A percentile compares a stretch with the other conserved stretches of the same genome.
These are phyloP conservation scores for Melinopterus prodromus DNA, from an alignment of 2,888 invertebrate species.

Conservation along the genomic window DNA sequence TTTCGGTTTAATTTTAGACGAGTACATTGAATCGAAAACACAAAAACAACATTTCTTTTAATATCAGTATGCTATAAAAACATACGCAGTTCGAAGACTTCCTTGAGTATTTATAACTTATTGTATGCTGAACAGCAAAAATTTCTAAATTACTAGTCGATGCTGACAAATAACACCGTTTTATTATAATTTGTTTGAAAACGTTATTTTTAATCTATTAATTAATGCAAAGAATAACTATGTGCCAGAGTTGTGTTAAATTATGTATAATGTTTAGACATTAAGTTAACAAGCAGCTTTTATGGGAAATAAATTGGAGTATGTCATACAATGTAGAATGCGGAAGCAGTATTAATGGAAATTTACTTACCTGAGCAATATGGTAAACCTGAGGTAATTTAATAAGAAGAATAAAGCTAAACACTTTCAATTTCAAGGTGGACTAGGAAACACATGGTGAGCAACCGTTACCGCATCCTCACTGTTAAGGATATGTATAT, in stretches of 20 bases:
- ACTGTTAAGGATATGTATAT: slow-evolving; percentile 4
- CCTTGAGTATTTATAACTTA: background rate
- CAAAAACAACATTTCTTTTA: background rate
- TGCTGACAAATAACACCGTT: too few relatives aligned
- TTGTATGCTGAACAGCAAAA: background rate
- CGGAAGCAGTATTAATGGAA: background rate
- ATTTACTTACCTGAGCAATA: background rate
- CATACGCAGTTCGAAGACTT: background rate
- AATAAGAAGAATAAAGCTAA: background rate
- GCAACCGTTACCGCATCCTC: background rate
- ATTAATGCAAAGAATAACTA: too few relatives aligned
- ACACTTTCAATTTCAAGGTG: background rate
- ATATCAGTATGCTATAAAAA: background rate
- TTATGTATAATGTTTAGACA: too few relatives aligned
- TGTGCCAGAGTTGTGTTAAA: too few relatives aligned
- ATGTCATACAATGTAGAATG: background rate
- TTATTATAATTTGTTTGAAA: too few relatives aligned
- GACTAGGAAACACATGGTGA: background rate
- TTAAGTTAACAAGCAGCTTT: background rate
- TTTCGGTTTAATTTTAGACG: background rate
- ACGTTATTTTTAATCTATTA: background rate
- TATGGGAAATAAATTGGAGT: background rate
- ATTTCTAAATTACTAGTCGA: background rate
- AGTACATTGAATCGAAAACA: background rate
- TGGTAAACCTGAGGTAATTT: background rate